Percentiles rank a stretch among this genome's conserved stretches.
These are phyloP conservation scores for Ischnus inquisitorius DNA, from an alignment of 2,888 invertebrate species.

Conservation along the genomic window DNA sequence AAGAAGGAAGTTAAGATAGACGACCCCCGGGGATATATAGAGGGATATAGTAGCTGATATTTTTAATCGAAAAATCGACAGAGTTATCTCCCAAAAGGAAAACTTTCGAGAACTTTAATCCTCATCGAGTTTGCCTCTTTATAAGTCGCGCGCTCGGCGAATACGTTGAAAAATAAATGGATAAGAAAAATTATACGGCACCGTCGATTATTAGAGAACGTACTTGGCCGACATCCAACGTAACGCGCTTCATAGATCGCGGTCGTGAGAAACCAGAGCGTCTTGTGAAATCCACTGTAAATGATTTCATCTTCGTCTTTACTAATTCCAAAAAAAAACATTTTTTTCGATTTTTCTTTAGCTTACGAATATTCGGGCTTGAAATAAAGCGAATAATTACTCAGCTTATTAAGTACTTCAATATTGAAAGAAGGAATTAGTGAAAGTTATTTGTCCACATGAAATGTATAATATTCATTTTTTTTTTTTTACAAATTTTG, in stretches of 20 bases:
- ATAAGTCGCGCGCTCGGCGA: background rate
- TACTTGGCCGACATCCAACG: background rate
- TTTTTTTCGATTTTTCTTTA: too few relatives aligned
- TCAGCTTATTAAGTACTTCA: too few relatives aligned
- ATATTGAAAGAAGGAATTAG: too few relatives aligned
- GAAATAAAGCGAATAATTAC: too few relatives aligned
- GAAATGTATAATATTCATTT: background rate
- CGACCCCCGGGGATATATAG: constrained; percentile 54
- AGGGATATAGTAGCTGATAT: constrained; percentile 4
- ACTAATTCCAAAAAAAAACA: too few relatives aligned
- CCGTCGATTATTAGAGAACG: constrained; percentile 9
- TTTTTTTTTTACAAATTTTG: too few relatives aligned
- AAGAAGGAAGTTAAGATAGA: constrained; percentile 5
- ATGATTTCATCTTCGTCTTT: too few relatives aligned
- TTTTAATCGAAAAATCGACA: constrained; percentile 26
- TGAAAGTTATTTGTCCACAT: too few relatives aligned
- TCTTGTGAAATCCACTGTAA: background rate
- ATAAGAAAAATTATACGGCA: constrained; percentile 3
- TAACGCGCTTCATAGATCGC: background rate
- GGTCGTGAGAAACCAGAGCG: background rate
- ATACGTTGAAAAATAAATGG: background rate
- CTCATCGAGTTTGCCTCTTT: constrained; percentile 1
- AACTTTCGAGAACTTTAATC: constrained; percentile 13
- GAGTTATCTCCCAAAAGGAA: constrained; percentile 15
- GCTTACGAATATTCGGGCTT: too few relatives aligned